Percentiles rank a stretch among this genome's conserved stretches.
Conservation (phyloP, 2,113 vertebrate species). For the Varanus komodoensis region DNA sequence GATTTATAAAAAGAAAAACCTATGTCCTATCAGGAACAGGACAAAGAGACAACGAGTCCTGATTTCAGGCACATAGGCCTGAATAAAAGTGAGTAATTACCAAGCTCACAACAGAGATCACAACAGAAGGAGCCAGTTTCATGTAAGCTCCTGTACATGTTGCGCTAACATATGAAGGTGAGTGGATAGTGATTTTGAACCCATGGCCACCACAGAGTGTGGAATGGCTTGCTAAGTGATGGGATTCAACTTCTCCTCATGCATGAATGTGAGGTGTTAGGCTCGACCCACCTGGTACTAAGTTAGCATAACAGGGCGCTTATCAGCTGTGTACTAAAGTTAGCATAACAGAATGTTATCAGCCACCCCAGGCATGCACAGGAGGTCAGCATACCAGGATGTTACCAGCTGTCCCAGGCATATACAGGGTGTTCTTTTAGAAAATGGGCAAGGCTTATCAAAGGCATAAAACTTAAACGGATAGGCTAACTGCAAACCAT, state of each 20-base stretch:
- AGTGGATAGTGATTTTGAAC: background rate
- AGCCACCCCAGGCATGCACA: too few species aligned
- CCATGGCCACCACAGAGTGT: background rate
- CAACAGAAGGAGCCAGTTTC: background rate
- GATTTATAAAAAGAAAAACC: background rate
- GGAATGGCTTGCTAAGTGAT: background rate
- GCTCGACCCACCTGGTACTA: too few species aligned
- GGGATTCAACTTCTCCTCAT: background rate
- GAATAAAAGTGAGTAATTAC: background rate
- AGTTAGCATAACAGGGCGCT: too few species aligned
- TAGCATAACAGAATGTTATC: too few species aligned
- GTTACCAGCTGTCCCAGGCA: too few species aligned
- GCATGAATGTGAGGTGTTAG: background rate
- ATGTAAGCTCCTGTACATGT: background rate
- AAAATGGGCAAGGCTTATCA: too few species aligned
- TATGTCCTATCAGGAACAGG: background rate
- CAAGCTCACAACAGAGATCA: background rate
- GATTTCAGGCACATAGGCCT: background rate
- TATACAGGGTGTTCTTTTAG: too few species aligned
- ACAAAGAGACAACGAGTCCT: slow-evolving; percentile 13
- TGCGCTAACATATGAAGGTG: background rate
- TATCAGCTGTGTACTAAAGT: too few species aligned
- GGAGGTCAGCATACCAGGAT: too few species aligned
- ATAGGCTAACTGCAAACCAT: too few species aligned
- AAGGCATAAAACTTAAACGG: too few species aligned